Percentiles rank a stretch among this genome's conserved stretches.
Conservation (phyloP, 2,113 vertebrate species). For the Leiothrix lutea region DNA sequence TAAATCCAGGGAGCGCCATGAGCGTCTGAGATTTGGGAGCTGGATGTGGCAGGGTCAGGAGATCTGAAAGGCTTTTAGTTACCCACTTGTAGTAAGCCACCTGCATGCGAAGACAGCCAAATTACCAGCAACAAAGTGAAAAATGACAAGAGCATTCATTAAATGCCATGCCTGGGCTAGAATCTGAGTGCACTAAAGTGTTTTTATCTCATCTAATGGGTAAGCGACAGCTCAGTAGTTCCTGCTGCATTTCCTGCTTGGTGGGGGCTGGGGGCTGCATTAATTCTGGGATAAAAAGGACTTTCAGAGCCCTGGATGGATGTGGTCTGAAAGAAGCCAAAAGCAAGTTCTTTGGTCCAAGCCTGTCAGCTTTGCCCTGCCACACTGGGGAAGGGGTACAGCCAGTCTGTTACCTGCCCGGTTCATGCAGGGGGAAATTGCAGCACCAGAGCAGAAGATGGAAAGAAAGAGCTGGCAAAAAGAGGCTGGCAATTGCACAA, state of each 20-base stretch:
- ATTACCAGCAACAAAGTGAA: conserved; percentile 58
- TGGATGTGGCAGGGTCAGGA: conserved; percentile 30
- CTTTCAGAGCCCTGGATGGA: conserved; percentile 33
- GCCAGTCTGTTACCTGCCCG: background rate
- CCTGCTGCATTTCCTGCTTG: conserved; percentile 56
- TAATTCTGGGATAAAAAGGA: conserved; percentile 50
- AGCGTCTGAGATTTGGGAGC: conserved; percentile 22
- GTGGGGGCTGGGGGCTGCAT: conserved; percentile 38
- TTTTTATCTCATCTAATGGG: conserved; percentile 58
- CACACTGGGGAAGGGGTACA: background rate
- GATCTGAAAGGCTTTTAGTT: conserved; percentile 61
- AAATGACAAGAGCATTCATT: conserved; percentile 68
- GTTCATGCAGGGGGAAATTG: background rate
- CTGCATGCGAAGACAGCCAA: conserved; percentile 56
- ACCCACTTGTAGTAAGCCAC: conserved; percentile 48
- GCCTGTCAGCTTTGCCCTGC: background rate
- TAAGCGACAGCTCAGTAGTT: conserved; percentile 1
- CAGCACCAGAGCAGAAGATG: background rate
- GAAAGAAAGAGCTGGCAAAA: background rate
- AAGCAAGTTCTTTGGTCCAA: background rate
- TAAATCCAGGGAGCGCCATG: conserved; percentile 5
- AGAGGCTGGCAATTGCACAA: background rate
- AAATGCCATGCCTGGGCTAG: conserved; percentile 32
- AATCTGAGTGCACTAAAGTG: conserved; percentile 41
- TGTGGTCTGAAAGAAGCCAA: background rate